Evolutionary conservation across 1,140 invertebrate species (phyloP).

Genomic region (Bathynomus jamesi): DNA sequence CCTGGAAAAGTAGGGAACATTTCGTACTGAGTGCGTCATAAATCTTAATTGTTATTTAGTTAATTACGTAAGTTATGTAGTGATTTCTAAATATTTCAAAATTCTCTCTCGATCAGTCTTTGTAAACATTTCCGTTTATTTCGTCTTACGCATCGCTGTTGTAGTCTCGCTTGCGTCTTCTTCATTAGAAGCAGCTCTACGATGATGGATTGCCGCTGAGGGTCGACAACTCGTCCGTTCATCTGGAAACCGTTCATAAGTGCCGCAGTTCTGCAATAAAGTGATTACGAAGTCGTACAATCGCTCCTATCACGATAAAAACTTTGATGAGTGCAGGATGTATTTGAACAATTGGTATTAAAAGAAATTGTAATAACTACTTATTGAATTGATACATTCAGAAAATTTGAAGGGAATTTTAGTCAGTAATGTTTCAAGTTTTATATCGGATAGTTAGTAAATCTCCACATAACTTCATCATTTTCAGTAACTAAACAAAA

Average conservation of each 20-base stretch:
- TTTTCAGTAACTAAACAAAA: too few relatives aligned
- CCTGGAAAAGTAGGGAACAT: slow-evolving; percentile 10
- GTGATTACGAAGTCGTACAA: too few relatives aligned
- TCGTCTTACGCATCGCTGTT: slow-evolving; percentile 43
- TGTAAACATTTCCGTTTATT: background rate
- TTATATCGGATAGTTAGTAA: too few relatives aligned
- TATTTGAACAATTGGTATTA: too few relatives aligned
- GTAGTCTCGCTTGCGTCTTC: slow-evolving; percentile 44
- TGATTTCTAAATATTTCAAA: background rate
- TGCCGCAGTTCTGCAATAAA: slow-evolving; percentile 37
- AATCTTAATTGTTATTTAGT: background rate
- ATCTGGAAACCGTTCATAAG: slow-evolving; percentile 40
- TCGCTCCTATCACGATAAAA: too few relatives aligned
- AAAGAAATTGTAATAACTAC: too few relatives aligned
- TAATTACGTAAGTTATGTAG: background rate
- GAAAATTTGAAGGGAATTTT: too few relatives aligned
- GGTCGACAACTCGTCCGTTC: slow-evolving; percentile 42
- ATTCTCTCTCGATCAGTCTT: background rate
- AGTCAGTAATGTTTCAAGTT: too few relatives aligned
- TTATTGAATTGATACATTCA: too few relatives aligned
- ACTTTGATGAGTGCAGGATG: too few relatives aligned
- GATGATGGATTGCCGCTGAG: slow-evolving; percentile 45
- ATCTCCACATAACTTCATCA: too few relatives aligned
- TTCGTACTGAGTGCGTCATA: background rate
- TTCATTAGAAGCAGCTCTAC: slow-evolving; percentile 46